Evolutionary conservation across 2,797 vertebrate species (phyloP), one percentile per base, ranked within the genome.

Genomic region (Phrynocephalus forsythii): DNA sequence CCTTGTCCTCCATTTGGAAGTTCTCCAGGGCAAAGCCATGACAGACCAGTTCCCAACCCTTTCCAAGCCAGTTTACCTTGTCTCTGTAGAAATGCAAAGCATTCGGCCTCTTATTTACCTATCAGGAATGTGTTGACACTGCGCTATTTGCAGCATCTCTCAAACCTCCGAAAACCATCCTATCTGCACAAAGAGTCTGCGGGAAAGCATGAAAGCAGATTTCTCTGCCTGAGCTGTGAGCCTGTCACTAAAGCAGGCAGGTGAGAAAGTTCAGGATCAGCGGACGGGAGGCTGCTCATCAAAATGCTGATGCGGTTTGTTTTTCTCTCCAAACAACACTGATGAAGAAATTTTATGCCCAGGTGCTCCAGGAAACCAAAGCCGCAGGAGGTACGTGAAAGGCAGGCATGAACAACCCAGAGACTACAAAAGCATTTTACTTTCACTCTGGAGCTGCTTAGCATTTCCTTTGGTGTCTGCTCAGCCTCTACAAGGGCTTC

Each of bases 101-200:
- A 63, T 60, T 10, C 66, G 60, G 15, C 50, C 20, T 78, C 30
- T 15, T 38, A 48, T 78, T 76, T 20, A 69, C 1, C 24, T 30
- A 83, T 50, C 9, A 0, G 52, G 60, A 4, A 77, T 0, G 1
- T 0, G n/a, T 1, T 0, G 69, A 86, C 33, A 63, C 71, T 24
- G n/a, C 0, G 5, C 71, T 79, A 79, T 2, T 66, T 69, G 68
- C 4, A 83, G n/a, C 0, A 1, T 28, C 26, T 50, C 3, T 5
- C 20, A 72, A 71, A 22, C 30, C n/a, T 26, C 50, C 80, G 38
- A 44, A 86, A 90, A 84, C 1, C 88, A 86, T 1, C 30, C 26
- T 0, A 2, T n/a, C 0, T 1, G 11, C 67, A n/a, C 3, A 68
- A 88, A 76, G 3, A 0, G 73, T 0, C 0, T 0, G 73, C n/a